A percentile compares a stretch with the other conserved stretches of the same genome.
These are phyloP conservation scores for Papilio xuthus DNA, from an alignment of 1,140 invertebrate genomes.

Conservation along the genomic window DNA sequence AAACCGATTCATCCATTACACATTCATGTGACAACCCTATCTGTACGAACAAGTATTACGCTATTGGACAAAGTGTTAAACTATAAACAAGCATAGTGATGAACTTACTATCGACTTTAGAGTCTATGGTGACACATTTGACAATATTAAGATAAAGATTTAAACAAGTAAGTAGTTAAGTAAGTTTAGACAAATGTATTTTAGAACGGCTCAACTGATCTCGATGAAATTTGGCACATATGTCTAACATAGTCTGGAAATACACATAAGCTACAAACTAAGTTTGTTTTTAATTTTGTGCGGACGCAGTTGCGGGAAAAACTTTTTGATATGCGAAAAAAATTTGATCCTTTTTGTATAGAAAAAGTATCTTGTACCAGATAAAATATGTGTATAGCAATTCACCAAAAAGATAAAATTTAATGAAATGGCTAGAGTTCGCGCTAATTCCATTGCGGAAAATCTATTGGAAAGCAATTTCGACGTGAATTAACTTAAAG, in stretches of 20 bases:
- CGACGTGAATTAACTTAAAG: conserved; percentile 15
- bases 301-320: no score
- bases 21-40: conserved; percentile 3
- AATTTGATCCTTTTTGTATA: background rate
- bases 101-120: background rate
- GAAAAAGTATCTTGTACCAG: background rate
- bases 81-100: background rate
- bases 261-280: no score
- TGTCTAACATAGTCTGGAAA: no score
- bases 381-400: background rate
- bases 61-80: background rate
- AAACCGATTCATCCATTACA: conserved; percentile 19
- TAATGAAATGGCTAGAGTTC: conserved; percentile 3
- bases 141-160: no score
- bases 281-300: no score
- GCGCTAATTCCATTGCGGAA: conserved; percentile 10
- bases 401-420: background rate
- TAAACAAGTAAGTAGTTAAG: no score
- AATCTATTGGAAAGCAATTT: conserved; percentile 20
- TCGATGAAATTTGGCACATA: no score
- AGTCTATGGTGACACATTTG: no score
- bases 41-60: background rate
- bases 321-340: no score
- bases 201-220: no score
- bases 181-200: no score